Evolutionary conservation across 2,797 vertebrate genomes (phyloP), one percentile per base, ranked within the genome.

Genomic region (Vireo griseus): DNA sequence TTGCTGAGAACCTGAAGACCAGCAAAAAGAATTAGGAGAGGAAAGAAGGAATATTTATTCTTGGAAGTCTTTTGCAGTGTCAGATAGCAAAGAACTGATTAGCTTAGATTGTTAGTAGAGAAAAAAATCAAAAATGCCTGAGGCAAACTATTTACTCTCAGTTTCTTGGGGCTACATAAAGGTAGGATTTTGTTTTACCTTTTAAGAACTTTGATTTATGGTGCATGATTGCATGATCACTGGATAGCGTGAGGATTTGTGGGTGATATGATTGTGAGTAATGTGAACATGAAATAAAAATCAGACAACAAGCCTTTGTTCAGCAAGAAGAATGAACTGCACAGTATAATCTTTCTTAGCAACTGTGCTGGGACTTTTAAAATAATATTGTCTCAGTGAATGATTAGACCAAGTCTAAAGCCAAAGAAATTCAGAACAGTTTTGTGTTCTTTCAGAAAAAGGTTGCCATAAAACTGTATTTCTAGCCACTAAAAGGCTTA

Each of bases 101-200:
- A 78, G 42, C 58, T 95, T 91, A 93, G 73, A 82, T 51, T 96
- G 55, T 59, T 89, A 95, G 63, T 80, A 95, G 73, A 90, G 57
- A 42, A 71, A 72, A 86, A 96, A 86, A 95, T 95, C 97, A 97
- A 99, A 99, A 98, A 99, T 99, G 99, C 99, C 99, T 97, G 99
- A 99, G 98, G 98, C 98, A 95, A 99, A 99, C 97, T 99, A 99
- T 98, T 98, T 99, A 94, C 98, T 99, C 61, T 99, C 99, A 95
- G 99, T 99, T 96, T 99, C 99, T 83, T 99, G 99, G 99, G 99
- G 99, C 96, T 99, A 99, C 97, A 99, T 99, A 98, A 99, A 99
- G 99, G 99, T 99, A 99, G 98, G 98, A 96, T 91, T 93, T 96
- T 69, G 31, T 96, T 97, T 94, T 83, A 72, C 55, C 28, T 73